Evolutionary conservation across 2,113 vertebrate species (phyloP), one percentile per base, ranked within the genome.

Genomic region (Hyaena hyaena): DNA sequence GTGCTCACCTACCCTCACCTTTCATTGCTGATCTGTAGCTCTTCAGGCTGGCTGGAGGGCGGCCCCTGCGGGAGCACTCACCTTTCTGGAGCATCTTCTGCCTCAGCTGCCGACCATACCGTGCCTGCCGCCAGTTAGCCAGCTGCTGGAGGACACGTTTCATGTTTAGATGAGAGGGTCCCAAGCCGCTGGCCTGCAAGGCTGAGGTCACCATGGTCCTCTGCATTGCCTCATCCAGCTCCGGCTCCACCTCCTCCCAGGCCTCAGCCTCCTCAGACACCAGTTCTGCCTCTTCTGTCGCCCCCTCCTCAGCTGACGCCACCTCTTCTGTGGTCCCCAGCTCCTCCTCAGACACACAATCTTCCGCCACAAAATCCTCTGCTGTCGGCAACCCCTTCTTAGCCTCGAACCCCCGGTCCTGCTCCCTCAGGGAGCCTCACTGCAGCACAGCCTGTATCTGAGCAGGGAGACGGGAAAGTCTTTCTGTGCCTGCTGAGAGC

Each of bases 11-110:
- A 45, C 65, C 65, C 97, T 98, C 97, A 99, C 99, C 99, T 99
- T 99, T 99, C 98, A 99, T 98, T 99, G 95, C 99, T 96, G 0
- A 99, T 99, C 98, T 99, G 99, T 96, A 99, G 99, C 45, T 99
- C 99, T 95, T 99, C 99, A 0, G 99, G 99, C 84, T 11, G 99
- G 99, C 7, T 87, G 24, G 73, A 99, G 2, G 91, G 91, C 99
- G 98, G 98, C 99, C 98, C 21, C 99, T 99, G 0, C 98, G 99
- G 98, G 99, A 99, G n/a, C 98, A 98, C 61, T 98, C 98, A 0
- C 89, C 97, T 1, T 99, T 97, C 50, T 88, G 85, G 10, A 96
- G 96, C 98, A 99, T 98, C 74, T 98, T 98, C 83, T 98, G 77
- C 61, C 99, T 98, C 68, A 99, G 99, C 28, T 97, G 98, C 92